Evolutionary conservation across 2,888 invertebrate species (phyloP).

Genomic region (Thecophora atra): DNA sequence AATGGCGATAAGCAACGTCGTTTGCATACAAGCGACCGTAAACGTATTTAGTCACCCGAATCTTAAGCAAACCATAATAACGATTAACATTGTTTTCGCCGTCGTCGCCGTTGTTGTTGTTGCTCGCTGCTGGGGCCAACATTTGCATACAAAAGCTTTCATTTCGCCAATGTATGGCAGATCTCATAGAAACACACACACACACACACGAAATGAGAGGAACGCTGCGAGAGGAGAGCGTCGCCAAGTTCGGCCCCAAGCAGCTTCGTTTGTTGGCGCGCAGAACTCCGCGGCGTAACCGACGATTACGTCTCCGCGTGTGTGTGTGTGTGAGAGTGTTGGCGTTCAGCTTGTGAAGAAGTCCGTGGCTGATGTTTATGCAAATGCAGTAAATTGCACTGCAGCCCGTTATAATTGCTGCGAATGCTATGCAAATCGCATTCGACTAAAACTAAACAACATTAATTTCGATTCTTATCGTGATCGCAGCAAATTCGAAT

Average conservation of each 20-base stretch:
- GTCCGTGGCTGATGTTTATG: slow-evolving; percentile 5
- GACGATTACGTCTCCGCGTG: not conserved
- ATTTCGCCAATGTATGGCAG: not conserved
- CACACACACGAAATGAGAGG: slow-evolving; percentile 1
- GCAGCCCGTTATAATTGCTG: slow-evolving; percentile 62
- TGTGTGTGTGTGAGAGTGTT: not conserved
- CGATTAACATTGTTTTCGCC: slow-evolving; percentile 40
- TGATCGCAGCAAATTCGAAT: slow-evolving; percentile 32
- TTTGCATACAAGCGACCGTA: slow-evolving; percentile 30
- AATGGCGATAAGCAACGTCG: slow-evolving; percentile 42
- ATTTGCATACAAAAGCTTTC: slow-evolving; percentile 20
- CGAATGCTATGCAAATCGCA: slow-evolving; percentile 43
- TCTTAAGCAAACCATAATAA: slow-evolving; percentile 46
- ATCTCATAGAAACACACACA: not conserved
- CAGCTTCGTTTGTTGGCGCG: not conserved
- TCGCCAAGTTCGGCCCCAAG: not conserved
- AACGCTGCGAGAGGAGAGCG: too few species aligned
- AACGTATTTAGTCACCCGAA: slow-evolving; percentile 51
- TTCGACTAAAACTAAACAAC: slow-evolving; percentile 46
- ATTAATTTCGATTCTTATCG: slow-evolving; percentile 44
- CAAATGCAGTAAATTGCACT: slow-evolving; percentile 53
- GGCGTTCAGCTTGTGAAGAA: not conserved
- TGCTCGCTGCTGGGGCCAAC: not conserved
- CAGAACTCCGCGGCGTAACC: not conserved
- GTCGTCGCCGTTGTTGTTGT: slow-evolving; percentile 2